These are phyloP conservation scores for Sebastes kiyomatsui DNA, from an alignment of 2,797 vertebrate species.

Conservation along the genomic window DNA sequence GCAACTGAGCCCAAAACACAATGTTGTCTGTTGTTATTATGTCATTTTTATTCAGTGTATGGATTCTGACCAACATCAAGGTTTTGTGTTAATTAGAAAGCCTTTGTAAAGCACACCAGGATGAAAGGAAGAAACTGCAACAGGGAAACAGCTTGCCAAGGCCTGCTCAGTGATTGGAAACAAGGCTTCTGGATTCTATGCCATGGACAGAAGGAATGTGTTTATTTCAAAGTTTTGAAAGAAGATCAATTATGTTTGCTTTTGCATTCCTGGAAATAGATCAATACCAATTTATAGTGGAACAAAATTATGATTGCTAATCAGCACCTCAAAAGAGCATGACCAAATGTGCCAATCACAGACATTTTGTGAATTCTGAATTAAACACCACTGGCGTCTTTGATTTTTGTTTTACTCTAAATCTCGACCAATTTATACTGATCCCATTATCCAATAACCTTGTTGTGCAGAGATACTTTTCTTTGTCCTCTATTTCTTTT, in stretches of 20 bases:
- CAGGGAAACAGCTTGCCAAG: not conserved
- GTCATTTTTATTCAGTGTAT: not conserved
- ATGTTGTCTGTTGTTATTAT: not conserved
- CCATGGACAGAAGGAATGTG: slow-evolving; percentile 8
- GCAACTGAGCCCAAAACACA: not conserved
- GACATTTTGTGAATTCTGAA: slow-evolving; percentile 25
- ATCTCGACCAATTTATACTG: not conserved
- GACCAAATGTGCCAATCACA: slow-evolving; percentile 34
- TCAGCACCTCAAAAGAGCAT: slow-evolving; percentile 34
- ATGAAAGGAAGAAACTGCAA: not conserved
- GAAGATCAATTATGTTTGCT: slow-evolving; percentile 51
- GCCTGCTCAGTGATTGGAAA: not conserved
- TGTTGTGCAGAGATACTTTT: not conserved
- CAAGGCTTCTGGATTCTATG: not conserved
- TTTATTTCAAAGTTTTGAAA: slow-evolving; percentile 31
- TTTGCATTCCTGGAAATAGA: slow-evolving; percentile 53
- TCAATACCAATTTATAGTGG: slow-evolving; percentile 49
- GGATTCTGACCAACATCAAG: not conserved
- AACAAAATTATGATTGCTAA: slow-evolving; percentile 45
- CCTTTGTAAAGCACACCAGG: not conserved
- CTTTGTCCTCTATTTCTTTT: not conserved
- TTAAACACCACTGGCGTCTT: slow-evolving; percentile 46
- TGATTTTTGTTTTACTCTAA: slow-evolving; percentile 19
- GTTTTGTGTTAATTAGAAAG: not conserved
- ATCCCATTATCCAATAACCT: not conserved